These are phyloP conservation scores for Brachyistius frenatus DNA, from an alignment of 2,113 vertebrate genomes.

Conservation along the genomic window DNA sequence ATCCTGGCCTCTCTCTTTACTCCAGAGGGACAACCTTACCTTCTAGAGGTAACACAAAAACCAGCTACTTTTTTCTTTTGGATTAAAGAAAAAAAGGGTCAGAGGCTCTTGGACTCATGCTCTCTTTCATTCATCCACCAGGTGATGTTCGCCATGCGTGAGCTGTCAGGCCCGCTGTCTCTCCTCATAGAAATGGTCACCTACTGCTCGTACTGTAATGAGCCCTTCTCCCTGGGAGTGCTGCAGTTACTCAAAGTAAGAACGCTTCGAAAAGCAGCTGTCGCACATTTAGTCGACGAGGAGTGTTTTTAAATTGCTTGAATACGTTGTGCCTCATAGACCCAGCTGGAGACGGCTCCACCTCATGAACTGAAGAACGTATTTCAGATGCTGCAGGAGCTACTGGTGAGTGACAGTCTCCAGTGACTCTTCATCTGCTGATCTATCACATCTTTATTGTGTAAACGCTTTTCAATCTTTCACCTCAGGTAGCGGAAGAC, in stretches of 20 bases:
- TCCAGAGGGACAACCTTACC: slow-evolving; percentile 93
- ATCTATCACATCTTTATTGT: neutral
- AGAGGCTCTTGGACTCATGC: neutral
- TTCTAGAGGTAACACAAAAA: slow-evolving; percentile 89
- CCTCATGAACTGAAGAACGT: slow-evolving; percentile 97
- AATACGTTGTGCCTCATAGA: slow-evolving; percentile 75
- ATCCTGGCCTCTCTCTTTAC: slow-evolving; percentile 92
- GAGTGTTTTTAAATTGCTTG: neutral
- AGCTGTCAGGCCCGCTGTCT: slow-evolving; percentile 91
- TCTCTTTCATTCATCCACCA: slow-evolving; percentile 50
- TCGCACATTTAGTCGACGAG: neutral
- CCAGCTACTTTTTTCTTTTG: neutral
- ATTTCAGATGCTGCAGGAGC: slow-evolving; percentile 96
- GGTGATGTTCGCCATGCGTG: slow-evolving; percentile 97
- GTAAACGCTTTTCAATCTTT: neutral
- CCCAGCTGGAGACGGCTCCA: slow-evolving; percentile 94
- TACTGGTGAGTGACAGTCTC: slow-evolving; percentile 86
- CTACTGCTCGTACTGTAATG: slow-evolving; percentile 96
- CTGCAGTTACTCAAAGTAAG: slow-evolving; percentile 95
- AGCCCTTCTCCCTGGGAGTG: slow-evolving; percentile 93
- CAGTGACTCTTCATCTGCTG: neutral
- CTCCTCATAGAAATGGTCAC: slow-evolving; percentile 95
- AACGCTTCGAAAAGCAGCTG: neutral
- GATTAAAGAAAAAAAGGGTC: neutral
- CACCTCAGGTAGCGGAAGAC: slow-evolving; percentile 92